These are phyloP conservation scores for Dione vanillae DNA, from an alignment of 2,888 invertebrate species.

Conservation along the genomic window DNA sequence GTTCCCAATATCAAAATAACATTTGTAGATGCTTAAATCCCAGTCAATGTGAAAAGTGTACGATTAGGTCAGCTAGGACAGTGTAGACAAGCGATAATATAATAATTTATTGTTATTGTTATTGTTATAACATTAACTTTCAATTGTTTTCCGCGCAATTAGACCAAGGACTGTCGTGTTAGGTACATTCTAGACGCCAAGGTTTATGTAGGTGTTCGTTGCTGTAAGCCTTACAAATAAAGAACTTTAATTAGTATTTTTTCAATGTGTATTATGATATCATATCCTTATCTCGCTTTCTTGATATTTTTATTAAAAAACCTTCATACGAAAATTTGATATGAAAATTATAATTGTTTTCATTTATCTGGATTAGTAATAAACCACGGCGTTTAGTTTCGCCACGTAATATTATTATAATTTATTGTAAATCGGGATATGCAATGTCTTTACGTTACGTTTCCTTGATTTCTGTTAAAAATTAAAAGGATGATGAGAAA, in stretches of 20 bases:
- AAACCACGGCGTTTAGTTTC: too few species aligned
- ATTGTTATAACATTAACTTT: constrained; percentile 58
- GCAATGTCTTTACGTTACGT: too few species aligned
- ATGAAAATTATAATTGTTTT: too few species aligned
- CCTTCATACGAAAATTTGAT: too few species aligned
- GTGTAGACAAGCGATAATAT: constrained; percentile 56
- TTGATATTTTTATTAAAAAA: too few species aligned
- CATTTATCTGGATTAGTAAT: too few species aligned
- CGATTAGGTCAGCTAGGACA: constrained; percentile 5
- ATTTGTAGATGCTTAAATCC: background rate
- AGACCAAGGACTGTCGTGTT: constrained; percentile 63
- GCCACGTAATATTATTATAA: too few species aligned
- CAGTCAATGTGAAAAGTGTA: constrained; percentile 25
- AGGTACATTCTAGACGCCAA: constrained; percentile 40
- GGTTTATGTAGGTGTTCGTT: constrained; percentile 36
- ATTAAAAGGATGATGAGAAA: too few species aligned
- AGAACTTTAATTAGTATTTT: background rate
- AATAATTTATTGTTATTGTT: constrained; percentile 62
- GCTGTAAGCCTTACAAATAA: constrained; percentile 30
- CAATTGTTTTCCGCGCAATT: constrained; percentile 56
- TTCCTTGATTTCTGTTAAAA: too few species aligned
- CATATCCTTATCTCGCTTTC: background rate
- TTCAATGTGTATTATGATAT: too few species aligned
- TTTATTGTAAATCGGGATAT: too few species aligned
- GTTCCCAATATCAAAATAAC: too few species aligned